Evolutionary conservation across 2,797 vertebrate genomes (phyloP).

Genomic region (Allobates femoralis): DNA sequence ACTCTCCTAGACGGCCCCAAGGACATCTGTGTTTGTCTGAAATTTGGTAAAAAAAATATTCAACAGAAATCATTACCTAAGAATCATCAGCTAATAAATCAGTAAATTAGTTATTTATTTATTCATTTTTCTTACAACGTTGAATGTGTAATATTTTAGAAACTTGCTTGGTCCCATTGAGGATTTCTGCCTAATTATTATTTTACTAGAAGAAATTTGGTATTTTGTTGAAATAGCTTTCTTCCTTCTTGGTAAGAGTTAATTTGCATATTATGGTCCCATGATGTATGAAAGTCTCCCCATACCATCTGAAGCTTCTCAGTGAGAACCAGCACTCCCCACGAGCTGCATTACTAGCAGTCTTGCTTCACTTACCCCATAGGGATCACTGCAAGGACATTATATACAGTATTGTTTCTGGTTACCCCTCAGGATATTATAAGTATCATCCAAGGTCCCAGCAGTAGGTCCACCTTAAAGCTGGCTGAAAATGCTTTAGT

Average conservation of each 20-base stretch:
- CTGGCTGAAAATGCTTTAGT: background rate
- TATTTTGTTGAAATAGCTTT: no score
- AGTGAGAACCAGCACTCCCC: no score
- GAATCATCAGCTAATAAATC: background rate
- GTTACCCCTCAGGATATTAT: no score
- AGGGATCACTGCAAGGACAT: background rate
- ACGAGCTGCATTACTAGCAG: no score
- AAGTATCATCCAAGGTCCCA: background rate
- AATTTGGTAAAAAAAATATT: background rate
- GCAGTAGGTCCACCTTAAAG: background rate
- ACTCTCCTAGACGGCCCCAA: background rate
- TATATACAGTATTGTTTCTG: background rate
- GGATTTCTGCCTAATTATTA: background rate
- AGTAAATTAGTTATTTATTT: background rate
- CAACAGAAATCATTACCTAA: background rate
- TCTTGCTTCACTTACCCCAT: background rate
- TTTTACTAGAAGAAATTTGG: no score
- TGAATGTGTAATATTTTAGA: background rate
- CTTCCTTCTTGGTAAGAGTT: no score
- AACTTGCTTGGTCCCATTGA: background rate
- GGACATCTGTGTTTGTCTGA: background rate
- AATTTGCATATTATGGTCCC: no score
- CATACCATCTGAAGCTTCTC: no score
- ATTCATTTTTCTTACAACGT: no score
- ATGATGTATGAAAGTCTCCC: no score